phyloP scores from a whole-genome alignment of 2,113 vertebrate species.

The Chlamydotis undulata region DNA sequence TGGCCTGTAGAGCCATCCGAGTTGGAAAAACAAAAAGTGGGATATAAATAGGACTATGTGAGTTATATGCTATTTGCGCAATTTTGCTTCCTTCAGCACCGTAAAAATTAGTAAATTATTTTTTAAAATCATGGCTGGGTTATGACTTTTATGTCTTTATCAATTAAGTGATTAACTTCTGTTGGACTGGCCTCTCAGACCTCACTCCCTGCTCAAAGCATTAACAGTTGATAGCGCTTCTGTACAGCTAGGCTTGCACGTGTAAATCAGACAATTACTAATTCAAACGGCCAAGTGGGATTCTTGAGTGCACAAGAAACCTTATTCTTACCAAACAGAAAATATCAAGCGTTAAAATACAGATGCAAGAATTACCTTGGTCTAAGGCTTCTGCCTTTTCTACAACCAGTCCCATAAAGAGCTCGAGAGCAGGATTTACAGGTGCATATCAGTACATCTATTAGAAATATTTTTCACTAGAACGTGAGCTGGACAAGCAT shows the following conservation, averaged over 20 bases:
- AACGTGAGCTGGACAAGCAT: background rate
- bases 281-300: background rate
- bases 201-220: background rate
- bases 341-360: background rate
- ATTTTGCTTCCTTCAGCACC: background rate
- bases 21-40: background rate
- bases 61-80: background rate
- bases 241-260: fast-evolving
- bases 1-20: too few species aligned
- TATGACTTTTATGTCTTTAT: background rate
- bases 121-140: background rate
- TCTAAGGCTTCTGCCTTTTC: background rate
- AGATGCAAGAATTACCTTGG: background rate
- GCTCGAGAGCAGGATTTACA: background rate
- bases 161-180: constrained; percentile 18
- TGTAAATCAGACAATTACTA: background rate
- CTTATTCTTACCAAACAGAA: background rate
- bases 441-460: background rate
- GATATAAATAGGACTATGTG: background rate
- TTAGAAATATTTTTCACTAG: background rate
- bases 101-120: background rate
- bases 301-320: background rate
- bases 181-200: background rate
- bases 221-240: background rate
- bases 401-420: background rate